A percentile compares a stretch with the other conserved stretches of the same genome.
Conservation (phyloP, 2,113 vertebrate genomes). For the Diadophis punctatus region DNA sequence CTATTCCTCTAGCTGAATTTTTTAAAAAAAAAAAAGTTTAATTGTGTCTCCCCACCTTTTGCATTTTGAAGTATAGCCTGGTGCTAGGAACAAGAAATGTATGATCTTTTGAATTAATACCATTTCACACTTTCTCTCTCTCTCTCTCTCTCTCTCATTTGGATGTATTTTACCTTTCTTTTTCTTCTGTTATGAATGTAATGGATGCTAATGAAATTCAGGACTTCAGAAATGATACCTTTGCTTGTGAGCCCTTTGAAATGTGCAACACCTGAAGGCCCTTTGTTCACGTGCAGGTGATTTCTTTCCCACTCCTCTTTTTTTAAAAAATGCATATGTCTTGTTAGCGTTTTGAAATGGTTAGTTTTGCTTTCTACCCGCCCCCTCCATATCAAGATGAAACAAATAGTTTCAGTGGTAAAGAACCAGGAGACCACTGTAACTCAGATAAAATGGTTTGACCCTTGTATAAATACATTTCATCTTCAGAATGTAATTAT, state of each 20-base stretch:
- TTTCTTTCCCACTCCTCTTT: not conserved
- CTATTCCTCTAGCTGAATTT: slow-evolving; percentile 17
- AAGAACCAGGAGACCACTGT: slow-evolving; percentile 33
- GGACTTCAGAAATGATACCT: not conserved
- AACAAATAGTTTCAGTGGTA: slow-evolving; percentile 37
- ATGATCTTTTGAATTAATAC: slow-evolving; percentile 21
- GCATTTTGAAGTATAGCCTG: not conserved
- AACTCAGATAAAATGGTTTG: slow-evolving; percentile 37
- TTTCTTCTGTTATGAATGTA: slow-evolving; percentile 15
- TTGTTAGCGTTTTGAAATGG: slow-evolving; percentile 30
- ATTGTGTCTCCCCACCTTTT: not conserved
- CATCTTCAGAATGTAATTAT: slow-evolving; percentile 57
- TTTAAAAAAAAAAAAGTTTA: not conserved
- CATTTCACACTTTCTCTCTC: not conserved
- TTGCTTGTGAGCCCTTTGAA: slow-evolving; percentile 20
- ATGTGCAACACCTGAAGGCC: not conserved
- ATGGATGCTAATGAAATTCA: slow-evolving; percentile 28
- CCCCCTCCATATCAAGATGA: not conserved
- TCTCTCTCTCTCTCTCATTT: not conserved
- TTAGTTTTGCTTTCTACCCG: not conserved
- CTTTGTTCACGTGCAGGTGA: slow-evolving; percentile 30
- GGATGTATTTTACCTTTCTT: not conserved
- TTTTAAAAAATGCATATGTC: slow-evolving; percentile 1
- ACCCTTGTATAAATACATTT: slow-evolving; percentile 46
- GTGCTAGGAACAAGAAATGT: not conserved